phyloP scores from a whole-genome alignment of 2,888 invertebrate genomes.

The Drosophila stalkeri region DNA sequence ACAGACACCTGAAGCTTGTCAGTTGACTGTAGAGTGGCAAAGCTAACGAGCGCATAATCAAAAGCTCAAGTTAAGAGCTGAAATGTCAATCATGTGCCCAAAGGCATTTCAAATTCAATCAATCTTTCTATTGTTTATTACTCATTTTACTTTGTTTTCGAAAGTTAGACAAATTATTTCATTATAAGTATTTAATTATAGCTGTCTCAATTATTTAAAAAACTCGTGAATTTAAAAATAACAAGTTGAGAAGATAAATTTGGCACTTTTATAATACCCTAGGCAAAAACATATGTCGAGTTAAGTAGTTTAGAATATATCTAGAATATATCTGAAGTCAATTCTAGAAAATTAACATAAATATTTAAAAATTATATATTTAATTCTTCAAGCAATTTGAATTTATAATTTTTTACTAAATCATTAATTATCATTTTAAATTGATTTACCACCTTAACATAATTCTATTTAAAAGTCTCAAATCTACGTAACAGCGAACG shows the following conservation, averaged over 20 bases:
- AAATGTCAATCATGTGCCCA: conserved; percentile 15
- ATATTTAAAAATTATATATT: not conserved
- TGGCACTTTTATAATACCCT: not conserved
- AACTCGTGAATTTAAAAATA: not conserved
- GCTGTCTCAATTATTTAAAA: conserved; percentile 4
- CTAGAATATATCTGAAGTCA: not conserved
- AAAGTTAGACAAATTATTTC: conserved; percentile 13
- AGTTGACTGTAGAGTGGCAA: not conserved
- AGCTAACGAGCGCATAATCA: conserved; percentile 23
- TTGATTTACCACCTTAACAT: not conserved
- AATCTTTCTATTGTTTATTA: conserved; percentile 2
- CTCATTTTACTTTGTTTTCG: no score
- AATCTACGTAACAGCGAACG: not conserved
- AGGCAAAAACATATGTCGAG: not conserved
- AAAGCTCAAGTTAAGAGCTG: conserved; percentile 11
- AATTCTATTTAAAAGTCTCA: not conserved
- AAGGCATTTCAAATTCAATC: conserved; percentile 16
- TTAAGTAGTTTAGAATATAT: not conserved
- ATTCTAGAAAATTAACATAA: not conserved
- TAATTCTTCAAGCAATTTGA: not conserved
- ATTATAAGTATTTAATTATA: conserved; percentile 5
- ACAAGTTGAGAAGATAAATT: not conserved
- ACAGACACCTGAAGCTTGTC: conserved; percentile 12
- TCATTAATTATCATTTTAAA: not conserved
- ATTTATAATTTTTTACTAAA: not conserved